Evolutionary conservation across 2,113 vertebrate species (phyloP).

Genomic region (Mirza zaza): DNA sequence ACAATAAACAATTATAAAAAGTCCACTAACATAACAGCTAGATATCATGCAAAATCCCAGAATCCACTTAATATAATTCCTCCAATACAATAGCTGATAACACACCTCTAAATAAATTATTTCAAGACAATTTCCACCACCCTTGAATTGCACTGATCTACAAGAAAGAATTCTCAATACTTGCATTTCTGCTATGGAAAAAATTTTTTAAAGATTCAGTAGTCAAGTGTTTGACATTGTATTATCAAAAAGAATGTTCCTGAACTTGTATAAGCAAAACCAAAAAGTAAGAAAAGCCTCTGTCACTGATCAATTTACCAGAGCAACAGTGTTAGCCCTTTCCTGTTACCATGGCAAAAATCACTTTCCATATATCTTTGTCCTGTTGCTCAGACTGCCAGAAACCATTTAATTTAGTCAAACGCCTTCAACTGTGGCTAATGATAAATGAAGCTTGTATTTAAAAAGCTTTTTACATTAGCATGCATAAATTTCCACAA

Average conservation of each 20-base stretch:
- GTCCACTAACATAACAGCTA: not conserved
- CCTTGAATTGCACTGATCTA: not conserved
- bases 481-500: not conserved
- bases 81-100: not conserved
- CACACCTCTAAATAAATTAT: not conserved
- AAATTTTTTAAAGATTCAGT: not conserved
- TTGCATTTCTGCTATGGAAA: not conserved
- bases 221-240: not conserved
- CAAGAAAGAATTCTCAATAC: not conserved
- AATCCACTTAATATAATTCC: not conserved
- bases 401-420: constrained; percentile 64
- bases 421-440: constrained; percentile 36
- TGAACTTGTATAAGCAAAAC: constrained; percentile 44
- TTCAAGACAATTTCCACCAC: constrained; percentile 18
- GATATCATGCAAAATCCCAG: not conserved
- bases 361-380: constrained; percentile 25
- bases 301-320: constrained; percentile 35
- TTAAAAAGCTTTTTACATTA: not conserved
- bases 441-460: not conserved
- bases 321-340: constrained; percentile 1
- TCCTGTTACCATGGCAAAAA: constrained; percentile 49
- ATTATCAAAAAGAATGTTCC: constrained; percentile 39
- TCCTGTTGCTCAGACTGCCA: constrained; percentile 61
- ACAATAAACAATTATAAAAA: not conserved
- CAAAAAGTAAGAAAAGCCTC: constrained; percentile 29